Base-by-base conservation (phyloP, 2,888 invertebrate genomes). In the Adelognathus sp. region DNA sequence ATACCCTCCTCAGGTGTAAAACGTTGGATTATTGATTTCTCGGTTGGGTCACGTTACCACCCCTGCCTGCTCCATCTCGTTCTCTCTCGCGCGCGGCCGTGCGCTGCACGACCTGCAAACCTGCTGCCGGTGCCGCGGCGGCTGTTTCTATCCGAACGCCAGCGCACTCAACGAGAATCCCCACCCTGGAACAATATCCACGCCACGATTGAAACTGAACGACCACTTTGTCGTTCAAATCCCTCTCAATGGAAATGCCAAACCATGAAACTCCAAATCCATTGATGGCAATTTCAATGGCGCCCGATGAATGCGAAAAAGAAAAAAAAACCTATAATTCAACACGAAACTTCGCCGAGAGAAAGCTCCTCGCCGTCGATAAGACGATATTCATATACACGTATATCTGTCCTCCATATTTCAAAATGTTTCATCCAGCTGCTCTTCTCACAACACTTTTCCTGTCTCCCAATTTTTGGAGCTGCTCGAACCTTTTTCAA, bases 1-100 rank as follows among this genome's bases (percentile, higher is more conserved):
- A 75, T 81, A 52, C 46, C 58, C 78, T 82, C 70, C 78, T 82
- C 83, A 83, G 83, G 83, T 83, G 81, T 79, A 83, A 84, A 82
- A 82, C 82, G 84, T 77, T 77, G 80, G 79, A 80, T 86, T 85
- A 86, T 86, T 83, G 86, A 86, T 86, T 83, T 83, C 80, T 81
- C 56, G 76, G 81, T 85, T 85, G 81, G 83, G 85, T 85, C 84
- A 83, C 78, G 79, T 84, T 82, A 80, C 80, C 81, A 70, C 74
- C 72, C 61, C 56, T 76, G 71, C 33, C 73, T 58, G 39, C 54
- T 69, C 60, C 14, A 56, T 31, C 44, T 44, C 58, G 56, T 41
- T 50, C 58, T 54, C 3, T 44, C 46, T 56, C 39, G 33, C 54
- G 56, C 64, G 29, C 64, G 54, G 58, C 61, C 64, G 54, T 72